Evolutionary conservation across 2,888 invertebrate species (phyloP), one percentile per base, ranked within the genome.

Genomic region (Choristoneura rosaceana): DNA sequence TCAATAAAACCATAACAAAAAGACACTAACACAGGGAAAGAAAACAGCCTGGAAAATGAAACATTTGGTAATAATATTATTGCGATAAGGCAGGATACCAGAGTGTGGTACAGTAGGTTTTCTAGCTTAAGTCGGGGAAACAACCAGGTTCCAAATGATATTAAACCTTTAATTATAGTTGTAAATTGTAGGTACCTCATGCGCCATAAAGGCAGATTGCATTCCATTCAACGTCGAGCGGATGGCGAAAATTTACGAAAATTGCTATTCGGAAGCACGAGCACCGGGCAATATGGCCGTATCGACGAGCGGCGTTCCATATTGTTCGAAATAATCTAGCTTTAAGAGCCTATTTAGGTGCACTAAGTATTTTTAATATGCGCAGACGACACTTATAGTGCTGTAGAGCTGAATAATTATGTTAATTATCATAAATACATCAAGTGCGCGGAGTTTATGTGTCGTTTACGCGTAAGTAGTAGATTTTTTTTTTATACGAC

Each of bases 151-250:
- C 50, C 58, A 60, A 68, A 73, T 71, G 61, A 66, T 61, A 71
- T 73, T 73, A 69, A 38, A 73, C 71, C 64, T 69, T 73, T 69
- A 69, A 73, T 52, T 73, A 69, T 69, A 52, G 68, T 60, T 60
- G 60, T 73, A 73, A 73, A 73, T 68, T 60, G 60, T n/a, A n/a
- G n/a, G n/a, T 69, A 43, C 34, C 69, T 63, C 34, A 15, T 64
- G 64, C 33, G 64, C 69, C 73, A 69, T 73, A 73, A 73, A 73
- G 41, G 73, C 64, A 69, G 64, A 69, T 73, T 73, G 60, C 69
- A 64, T 69, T 60, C 69, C 68, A 59, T 68, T 68, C 50, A 59
- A 15, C 50, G 41, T n/a, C 17, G 71, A 8, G 60, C 52, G 69
- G 50, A 52, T 64, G 25, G 69, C 62, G 58, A n/a, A 73, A 68